Conservation (phyloP, 2,888 invertebrate genomes). For the Ennomos fuscantarius region DNA sequence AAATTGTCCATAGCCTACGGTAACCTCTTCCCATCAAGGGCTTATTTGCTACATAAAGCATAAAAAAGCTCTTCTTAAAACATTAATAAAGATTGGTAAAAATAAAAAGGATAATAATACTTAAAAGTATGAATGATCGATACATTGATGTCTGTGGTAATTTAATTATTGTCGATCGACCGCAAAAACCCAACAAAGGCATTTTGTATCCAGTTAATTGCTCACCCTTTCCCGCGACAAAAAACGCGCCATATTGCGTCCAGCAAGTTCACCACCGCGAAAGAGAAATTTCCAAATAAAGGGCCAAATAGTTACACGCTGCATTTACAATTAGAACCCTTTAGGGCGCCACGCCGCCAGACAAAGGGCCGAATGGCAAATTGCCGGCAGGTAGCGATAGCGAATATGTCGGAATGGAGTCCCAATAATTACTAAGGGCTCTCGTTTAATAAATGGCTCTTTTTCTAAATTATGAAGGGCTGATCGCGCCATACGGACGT, state of each 20-base stretch:
- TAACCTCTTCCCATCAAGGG: no score
- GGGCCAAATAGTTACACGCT: conserved; percentile 81
- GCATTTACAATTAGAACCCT: conserved; percentile 84
- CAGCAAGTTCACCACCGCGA: conserved; percentile 81
- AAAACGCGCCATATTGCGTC: conserved; percentile 81
- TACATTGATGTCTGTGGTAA: conserved; percentile 44
- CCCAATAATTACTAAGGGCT: conserved; percentile 81
- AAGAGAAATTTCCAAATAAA: conserved; percentile 83
- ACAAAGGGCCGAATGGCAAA: conserved; percentile 83
- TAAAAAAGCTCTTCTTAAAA: no score
- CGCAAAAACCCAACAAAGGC: conserved; percentile 72
- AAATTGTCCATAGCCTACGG: no score
- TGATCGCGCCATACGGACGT: conserved; percentile 82
- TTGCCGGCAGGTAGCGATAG: conserved; percentile 84
- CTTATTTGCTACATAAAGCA: no score
- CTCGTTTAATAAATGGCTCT: conserved; percentile 83
- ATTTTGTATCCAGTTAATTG: conserved; percentile 77
- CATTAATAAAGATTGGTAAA: no score
- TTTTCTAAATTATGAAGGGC: conserved; percentile 82
- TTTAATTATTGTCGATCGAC: conserved; percentile 65
- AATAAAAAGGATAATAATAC: no score
- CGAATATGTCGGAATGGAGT: conserved; percentile 79
- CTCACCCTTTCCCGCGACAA: conserved; percentile 73
- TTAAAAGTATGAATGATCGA: conserved; percentile 25
- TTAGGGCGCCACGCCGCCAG: conserved; percentile 85